These are phyloP conservation scores for Drosophila paranaensis DNA, from an alignment of 2,888 invertebrate species.

Conservation along the genomic window DNA sequence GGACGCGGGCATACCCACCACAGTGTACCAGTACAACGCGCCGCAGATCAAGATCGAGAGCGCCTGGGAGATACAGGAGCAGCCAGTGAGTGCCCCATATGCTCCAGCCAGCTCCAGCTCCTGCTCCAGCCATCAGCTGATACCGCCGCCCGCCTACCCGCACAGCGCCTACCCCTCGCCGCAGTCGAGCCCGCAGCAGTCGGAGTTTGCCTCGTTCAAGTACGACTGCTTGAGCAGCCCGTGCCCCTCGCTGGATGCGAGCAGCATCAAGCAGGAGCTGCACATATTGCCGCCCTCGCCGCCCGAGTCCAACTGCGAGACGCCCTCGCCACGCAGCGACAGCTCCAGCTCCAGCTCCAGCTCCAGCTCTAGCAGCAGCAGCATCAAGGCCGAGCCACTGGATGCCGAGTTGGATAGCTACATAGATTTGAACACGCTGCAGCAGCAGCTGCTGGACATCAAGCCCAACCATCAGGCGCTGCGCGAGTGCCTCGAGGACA, in stretches of 20 bases:
- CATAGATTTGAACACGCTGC: slow-evolving; percentile 82
- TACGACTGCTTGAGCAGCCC: slow-evolving; percentile 81
- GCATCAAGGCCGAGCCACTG: slow-evolving; percentile 83
- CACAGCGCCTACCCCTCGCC: slow-evolving; percentile 82
- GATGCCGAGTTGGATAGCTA: slow-evolving; percentile 83
- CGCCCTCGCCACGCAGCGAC: slow-evolving; percentile 85
- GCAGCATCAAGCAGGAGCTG: slow-evolving; percentile 85
- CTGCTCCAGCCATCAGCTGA: slow-evolving; percentile 63
- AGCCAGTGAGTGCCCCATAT: slow-evolving; percentile 22
- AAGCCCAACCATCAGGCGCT: slow-evolving; percentile 90
- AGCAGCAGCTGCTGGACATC: slow-evolving; percentile 48
- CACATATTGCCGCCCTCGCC: slow-evolving; percentile 87
- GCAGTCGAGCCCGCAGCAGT: slow-evolving; percentile 82
- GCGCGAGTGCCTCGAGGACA: slow-evolving; percentile 92
- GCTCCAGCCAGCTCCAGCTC: slow-evolving; percentile 23
- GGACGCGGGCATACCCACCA: slow-evolving; percentile 81
- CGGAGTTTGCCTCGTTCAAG: slow-evolving; percentile 73
- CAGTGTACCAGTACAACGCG: slow-evolving; percentile 79
- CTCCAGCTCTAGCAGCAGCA: slow-evolving; percentile 78
- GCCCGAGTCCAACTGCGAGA: slow-evolving; percentile 86
- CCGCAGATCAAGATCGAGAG: slow-evolving; percentile 84
- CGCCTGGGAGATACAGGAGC: slow-evolving; percentile 76
- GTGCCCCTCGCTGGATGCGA: slow-evolving; percentile 82
- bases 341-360: slow-evolving; percentile 73
- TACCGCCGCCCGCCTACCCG: slow-evolving; percentile 79